Evolutionary conservation across 2,113 vertebrate species (phyloP).

Genomic region (Rhinolophus ferrumequinum): DNA sequence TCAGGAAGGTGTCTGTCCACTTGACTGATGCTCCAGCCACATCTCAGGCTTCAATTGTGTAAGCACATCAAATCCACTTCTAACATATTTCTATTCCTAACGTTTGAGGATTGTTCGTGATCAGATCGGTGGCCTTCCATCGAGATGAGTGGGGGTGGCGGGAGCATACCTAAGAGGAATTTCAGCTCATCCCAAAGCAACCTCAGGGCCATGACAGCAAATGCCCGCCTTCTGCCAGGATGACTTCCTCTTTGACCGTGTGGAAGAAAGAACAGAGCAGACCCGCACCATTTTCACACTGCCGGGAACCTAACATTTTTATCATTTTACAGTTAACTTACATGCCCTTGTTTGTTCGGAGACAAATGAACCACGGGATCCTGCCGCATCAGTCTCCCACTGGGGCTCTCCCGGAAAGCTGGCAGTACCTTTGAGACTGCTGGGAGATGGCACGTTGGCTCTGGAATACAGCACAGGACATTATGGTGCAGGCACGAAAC

Average conservation of each 20-base stretch:
- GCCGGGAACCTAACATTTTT: background rate
- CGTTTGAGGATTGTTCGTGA: conserved; percentile 36
- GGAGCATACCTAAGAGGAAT: background rate
- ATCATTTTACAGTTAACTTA: conserved; percentile 80
- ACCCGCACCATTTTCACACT: background rate
- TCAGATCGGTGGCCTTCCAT: background rate
- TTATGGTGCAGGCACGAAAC: conserved; percentile 23
- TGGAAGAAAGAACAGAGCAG: background rate
- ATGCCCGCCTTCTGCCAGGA: background rate
- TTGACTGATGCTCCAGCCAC: background rate
- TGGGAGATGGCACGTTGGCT: conserved; percentile 90
- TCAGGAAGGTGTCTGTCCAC: background rate
- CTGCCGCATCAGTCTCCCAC: conserved; percentile 92
- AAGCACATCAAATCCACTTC: conserved; percentile 41
- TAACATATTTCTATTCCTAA: conserved; percentile 17
- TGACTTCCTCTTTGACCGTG: background rate
- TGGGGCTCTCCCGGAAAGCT: conserved; percentile 92
- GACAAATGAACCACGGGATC: conserved; percentile 92
- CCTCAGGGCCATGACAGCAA: background rate
- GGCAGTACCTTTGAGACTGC: conserved; percentile 94
- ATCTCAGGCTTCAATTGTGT: background rate
- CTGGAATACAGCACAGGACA: conserved; percentile 87
- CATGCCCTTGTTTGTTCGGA: conserved; percentile 94
- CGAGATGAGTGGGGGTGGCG: background rate
- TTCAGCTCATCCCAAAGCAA: conserved; percentile 35